phyloP scores from a whole-genome alignment of 2,797 vertebrate species.

The Natrix natrix region DNA sequence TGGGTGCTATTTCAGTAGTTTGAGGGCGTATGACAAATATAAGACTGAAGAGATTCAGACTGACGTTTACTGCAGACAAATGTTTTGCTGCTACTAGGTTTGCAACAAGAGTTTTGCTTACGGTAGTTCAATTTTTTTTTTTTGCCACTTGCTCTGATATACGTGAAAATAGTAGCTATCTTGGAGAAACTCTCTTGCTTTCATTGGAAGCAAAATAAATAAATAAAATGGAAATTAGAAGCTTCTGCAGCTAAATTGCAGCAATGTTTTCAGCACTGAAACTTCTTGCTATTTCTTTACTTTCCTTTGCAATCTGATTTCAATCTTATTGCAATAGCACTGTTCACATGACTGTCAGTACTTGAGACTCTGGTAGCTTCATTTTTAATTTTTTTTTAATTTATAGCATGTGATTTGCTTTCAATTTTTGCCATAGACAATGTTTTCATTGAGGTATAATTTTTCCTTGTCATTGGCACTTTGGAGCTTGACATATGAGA shows the following conservation, averaged over 20 bases:
- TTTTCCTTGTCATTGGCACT: neutral
- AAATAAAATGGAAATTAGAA: neutral
- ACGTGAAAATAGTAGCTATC: neutral
- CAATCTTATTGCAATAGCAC: neutral
- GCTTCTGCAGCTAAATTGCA: neutral
- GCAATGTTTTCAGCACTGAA: neutral
- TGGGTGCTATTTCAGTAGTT: neutral
- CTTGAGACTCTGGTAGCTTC: neutral
- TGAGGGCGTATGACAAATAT: neutral
- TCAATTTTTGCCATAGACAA: neutral
- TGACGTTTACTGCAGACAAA: neutral
- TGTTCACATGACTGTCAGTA: neutral
- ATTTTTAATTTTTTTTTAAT: neutral
- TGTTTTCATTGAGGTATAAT: neutral
- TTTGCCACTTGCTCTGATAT: neutral
- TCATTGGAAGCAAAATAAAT: neutral
- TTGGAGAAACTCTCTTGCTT: neutral
- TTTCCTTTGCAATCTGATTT: neutral
- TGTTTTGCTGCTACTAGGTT: neutral
- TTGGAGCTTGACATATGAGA: neutral
- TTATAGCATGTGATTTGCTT: neutral
- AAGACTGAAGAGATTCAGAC: neutral
- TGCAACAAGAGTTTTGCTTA: neutral
- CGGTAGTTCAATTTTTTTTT: neutral
- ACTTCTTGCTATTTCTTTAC: neutral